These are phyloP conservation scores for Drosophila buzzatii DNA, from an alignment of 2,888 invertebrate genomes.

Conservation along the genomic window DNA sequence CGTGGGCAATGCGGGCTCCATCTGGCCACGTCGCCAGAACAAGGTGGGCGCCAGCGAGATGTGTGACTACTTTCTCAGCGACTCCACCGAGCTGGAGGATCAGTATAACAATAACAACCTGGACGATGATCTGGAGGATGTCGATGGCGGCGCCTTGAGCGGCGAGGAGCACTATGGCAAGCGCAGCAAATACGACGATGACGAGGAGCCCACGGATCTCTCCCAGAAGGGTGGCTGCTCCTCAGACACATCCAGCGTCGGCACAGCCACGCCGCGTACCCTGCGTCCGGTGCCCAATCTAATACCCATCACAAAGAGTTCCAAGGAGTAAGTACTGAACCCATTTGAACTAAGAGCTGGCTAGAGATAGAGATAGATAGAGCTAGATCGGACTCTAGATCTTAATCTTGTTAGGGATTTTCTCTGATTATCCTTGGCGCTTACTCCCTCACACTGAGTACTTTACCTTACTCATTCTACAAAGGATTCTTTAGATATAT, in stretches of 20 bases:
- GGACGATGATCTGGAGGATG: conserved; percentile 82
- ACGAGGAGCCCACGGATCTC: conserved; percentile 85
- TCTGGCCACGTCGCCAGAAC: conserved; percentile 88
- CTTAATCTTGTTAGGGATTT: not conserved
- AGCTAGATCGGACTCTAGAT: not conserved
- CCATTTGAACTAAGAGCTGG: not conserved
- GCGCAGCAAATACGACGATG: conserved; percentile 80
- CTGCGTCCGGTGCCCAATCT: conserved; percentile 90
- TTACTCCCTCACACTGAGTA: too few relatives aligned
- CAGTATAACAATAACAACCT: conserved; percentile 84
- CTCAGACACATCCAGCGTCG: conserved; percentile 82
- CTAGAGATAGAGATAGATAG: not conserved
- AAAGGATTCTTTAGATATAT: too few relatives aligned
- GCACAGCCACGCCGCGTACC: conserved; percentile 81
- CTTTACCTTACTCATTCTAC: not conserved
- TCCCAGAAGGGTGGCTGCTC: conserved; percentile 84
- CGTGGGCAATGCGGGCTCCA: conserved; percentile 88
- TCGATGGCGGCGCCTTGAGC: conserved; percentile 56
- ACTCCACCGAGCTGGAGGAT: conserved; percentile 82
- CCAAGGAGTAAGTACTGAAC: conserved; percentile 70
- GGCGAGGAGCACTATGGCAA: conserved; percentile 77
- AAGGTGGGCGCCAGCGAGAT: conserved; percentile 90
- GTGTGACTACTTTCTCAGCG: conserved; percentile 84
- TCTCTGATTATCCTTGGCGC: too few relatives aligned
- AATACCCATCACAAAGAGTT: conserved; percentile 88